A percentile compares a stretch with the other conserved stretches of the same genome.
Conservation (phyloP, 2,113 vertebrate genomes). For the Gymnarchus niloticus region DNA sequence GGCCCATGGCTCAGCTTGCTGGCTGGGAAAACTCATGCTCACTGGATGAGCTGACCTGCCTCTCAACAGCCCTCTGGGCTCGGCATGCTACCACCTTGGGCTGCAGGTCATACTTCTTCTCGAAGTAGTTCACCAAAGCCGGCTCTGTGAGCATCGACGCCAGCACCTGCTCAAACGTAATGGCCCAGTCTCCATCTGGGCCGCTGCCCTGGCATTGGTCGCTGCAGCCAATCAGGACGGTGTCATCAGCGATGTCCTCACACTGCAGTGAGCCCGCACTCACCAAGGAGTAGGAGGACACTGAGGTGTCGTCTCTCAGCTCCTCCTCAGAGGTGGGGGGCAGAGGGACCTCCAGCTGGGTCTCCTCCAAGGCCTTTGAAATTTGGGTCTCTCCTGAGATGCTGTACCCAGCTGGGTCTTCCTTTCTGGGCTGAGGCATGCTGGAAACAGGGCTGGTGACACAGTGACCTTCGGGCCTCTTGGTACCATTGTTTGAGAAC, state of each 20-base stretch:
- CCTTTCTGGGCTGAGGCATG: conserved; percentile 17
- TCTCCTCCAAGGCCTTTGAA: conserved; percentile 50
- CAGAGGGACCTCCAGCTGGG: conserved; percentile 56
- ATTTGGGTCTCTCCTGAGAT: conserved; percentile 39
- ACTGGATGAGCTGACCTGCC: conserved; percentile 81
- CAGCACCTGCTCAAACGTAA: conserved; percentile 93
- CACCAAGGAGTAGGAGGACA: conserved; percentile 89
- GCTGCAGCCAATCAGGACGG: conserved; percentile 71
- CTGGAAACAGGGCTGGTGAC: conserved; percentile 12
- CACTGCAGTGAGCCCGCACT: conserved; percentile 82
- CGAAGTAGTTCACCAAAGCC: conserved; percentile 88
- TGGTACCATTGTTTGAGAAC: conserved; percentile 65
- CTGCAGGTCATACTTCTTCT: conserved; percentile 75
- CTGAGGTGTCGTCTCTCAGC: conserved; percentile 81
- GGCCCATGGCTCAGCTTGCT: conserved; percentile 57
- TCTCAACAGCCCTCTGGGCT: conserved; percentile 76
- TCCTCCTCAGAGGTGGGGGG: conserved; percentile 72
- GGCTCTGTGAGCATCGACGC: conserved; percentile 90
- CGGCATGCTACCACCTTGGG: conserved; percentile 70
- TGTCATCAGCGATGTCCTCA: conserved; percentile 83
- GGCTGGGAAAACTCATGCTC: conserved; percentile 74
- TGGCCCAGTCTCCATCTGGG: conserved; percentile 85
- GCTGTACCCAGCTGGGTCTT: conserved; percentile 36
- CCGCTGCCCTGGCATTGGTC: conserved; percentile 61
- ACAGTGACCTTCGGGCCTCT: conserved; percentile 53